These are phyloP conservation scores for Antennarius striatus DNA, from an alignment of 2,113 vertebrate species.

Conservation along the genomic window DNA sequence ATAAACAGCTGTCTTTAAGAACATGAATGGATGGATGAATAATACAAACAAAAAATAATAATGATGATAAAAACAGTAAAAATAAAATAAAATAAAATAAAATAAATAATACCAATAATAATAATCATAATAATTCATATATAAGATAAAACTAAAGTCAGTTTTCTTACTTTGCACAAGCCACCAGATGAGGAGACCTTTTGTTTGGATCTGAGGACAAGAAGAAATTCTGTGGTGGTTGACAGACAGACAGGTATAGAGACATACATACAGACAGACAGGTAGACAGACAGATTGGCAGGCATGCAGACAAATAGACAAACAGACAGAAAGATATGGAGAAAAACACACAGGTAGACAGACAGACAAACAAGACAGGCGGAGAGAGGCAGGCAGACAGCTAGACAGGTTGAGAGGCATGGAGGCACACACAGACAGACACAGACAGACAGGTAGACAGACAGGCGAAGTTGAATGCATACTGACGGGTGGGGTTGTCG, in stretches of 20 bases:
- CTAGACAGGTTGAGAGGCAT: no score
- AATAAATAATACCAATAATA: neutral
- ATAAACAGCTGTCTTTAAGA: no score
- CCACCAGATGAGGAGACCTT: constrained; percentile 73
- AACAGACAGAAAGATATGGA: no score
- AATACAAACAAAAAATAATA: no score
- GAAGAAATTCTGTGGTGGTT: neutral
- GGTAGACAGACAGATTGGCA: neutral
- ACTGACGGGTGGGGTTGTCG: constrained; percentile 9
- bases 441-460: neutral
- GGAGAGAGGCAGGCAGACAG: neutral
- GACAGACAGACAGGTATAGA: neutral
- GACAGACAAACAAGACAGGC: neutral
- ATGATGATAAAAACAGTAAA: no score
- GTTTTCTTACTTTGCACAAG: constrained; percentile 88
- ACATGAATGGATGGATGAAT: no score
- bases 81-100: no score
- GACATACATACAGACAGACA: neutral
- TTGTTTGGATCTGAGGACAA: constrained; percentile 50
- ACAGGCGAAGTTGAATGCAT: neutral
- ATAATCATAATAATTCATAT: neutral
- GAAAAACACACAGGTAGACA: neutral
- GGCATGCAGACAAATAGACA: neutral
- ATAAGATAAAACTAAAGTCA: neutral
- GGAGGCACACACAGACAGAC: no score